A percentile compares a stretch with the other conserved stretches of the same genome.
Evolutionary conservation across 2,888 invertebrate genomes (phyloP).

Genomic region (Tetheella fluctuosa): DNA sequence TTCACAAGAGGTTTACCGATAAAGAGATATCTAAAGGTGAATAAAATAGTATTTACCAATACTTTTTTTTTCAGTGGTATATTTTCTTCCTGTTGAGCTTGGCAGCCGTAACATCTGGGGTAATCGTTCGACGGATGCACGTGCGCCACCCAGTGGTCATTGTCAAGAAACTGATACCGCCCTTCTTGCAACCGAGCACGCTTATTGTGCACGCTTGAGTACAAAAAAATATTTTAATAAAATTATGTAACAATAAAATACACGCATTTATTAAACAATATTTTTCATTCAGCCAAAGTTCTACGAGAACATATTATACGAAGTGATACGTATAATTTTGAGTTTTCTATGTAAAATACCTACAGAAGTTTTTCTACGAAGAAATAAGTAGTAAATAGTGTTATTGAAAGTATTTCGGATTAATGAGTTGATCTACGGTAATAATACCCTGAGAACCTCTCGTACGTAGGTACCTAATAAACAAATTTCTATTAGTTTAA

Average conservation of each 20-base stretch:
- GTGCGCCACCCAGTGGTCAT: conserved; percentile 22
- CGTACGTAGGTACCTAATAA: too few species aligned
- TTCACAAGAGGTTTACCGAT: too few species aligned
- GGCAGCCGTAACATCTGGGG: conserved; percentile 18
- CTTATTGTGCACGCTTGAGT: conserved; percentile 5
- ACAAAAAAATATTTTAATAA: background rate
- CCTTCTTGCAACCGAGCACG: background rate
- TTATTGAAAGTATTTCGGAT: too few species aligned
- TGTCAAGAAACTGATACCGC: conserved; percentile 18
- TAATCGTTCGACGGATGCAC: conserved; percentile 12
- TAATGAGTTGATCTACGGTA: too few species aligned
- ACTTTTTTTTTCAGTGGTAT: conserved; percentile 35
- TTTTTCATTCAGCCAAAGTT: background rate
- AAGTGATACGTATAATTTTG: too few species aligned
- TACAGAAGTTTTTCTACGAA: too few species aligned
- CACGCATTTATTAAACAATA: background rate
- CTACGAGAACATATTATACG: too few species aligned
- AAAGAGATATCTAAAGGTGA: too few species aligned
- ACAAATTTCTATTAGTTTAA: background rate
- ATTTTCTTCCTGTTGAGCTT: conserved; percentile 36
- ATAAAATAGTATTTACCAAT: too few species aligned
- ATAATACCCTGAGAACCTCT: too few species aligned
- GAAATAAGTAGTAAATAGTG: too few species aligned
- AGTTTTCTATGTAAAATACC: too few species aligned
- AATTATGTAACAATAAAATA: background rate